Evolutionary conservation across 2,113 vertebrate species (phyloP).

Genomic region (Onychostruthus taczanowskii): DNA sequence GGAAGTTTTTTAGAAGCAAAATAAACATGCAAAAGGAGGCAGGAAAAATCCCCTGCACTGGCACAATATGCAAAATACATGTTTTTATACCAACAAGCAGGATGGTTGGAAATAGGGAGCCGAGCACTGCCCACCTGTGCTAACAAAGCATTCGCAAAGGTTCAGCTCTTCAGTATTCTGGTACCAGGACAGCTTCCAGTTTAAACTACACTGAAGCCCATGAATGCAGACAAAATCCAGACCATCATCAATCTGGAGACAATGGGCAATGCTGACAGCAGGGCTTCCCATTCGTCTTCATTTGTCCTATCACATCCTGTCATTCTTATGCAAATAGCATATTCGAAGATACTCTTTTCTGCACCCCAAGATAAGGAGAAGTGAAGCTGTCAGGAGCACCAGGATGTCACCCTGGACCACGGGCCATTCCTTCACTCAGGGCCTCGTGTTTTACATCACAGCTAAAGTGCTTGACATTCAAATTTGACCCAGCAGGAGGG

Average conservation of each 20-base stretch:
- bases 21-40: neutral
- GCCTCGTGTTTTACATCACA: conserved; percentile 60
- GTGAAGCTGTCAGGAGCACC: conserved; percentile 46
- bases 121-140: neutral
- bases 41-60: neutral
- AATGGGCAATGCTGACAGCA: conserved; percentile 73
- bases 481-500: conserved; percentile 67
- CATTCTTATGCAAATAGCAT: conserved; percentile 80
- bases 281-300: conserved; percentile 80
- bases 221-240: conserved; percentile 60
- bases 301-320: conserved; percentile 79
- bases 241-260: conserved; percentile 71
- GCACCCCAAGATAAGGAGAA: conserved; percentile 47
- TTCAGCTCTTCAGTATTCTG: neutral
- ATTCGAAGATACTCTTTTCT: conserved; percentile 65
- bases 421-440: conserved; percentile 63
- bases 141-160: neutral
- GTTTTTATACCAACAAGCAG: neutral
- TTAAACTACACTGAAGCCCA: neutral
- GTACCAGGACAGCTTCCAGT: neutral
- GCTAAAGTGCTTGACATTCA: conserved; percentile 68
- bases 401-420: conserved; percentile 47
- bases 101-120: neutral
- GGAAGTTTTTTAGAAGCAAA: neutral
- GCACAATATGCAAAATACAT: neutral